phyloP scores from a whole-genome alignment of 2,888 invertebrate genomes.

The Nemurella pictetii region DNA sequence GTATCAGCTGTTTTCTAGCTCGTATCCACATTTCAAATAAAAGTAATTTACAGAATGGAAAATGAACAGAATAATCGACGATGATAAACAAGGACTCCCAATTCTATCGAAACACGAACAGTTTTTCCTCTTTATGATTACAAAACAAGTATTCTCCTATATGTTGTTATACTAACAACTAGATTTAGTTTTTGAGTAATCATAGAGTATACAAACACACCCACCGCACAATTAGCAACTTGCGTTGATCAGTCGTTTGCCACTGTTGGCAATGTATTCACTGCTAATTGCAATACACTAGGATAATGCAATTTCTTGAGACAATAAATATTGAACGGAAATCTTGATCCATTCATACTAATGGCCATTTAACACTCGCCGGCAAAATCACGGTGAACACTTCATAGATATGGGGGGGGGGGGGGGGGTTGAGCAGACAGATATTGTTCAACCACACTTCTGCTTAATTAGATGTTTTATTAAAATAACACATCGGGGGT shows the following conservation, averaged over 20 bases:
- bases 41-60: neutral
- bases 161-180: conserved; percentile 11
- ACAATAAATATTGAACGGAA: neutral
- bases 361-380: neutral
- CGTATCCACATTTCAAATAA: conserved; percentile 18
- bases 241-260: conserved; percentile 13
- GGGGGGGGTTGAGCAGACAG: neutral
- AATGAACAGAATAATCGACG: neutral
- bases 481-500: neutral
- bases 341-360: neutral
- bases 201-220: conserved; percentile 4
- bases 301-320: neutral
- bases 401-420: neutral
- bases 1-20: conserved; percentile 28
- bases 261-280: neutral
- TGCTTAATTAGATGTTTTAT: neutral
- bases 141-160: conserved; percentile 20
- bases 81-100: neutral
- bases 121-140: neutral
- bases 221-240: conserved; percentile 19
- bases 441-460: neutral
- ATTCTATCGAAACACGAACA: conserved; percentile 13
- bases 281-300: neutral
- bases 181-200: conserved; percentile 15
- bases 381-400: neutral